Base-by-base conservation (phyloP, 1,140 invertebrate genomes). In the Drosophila pallidifrons region DNA sequence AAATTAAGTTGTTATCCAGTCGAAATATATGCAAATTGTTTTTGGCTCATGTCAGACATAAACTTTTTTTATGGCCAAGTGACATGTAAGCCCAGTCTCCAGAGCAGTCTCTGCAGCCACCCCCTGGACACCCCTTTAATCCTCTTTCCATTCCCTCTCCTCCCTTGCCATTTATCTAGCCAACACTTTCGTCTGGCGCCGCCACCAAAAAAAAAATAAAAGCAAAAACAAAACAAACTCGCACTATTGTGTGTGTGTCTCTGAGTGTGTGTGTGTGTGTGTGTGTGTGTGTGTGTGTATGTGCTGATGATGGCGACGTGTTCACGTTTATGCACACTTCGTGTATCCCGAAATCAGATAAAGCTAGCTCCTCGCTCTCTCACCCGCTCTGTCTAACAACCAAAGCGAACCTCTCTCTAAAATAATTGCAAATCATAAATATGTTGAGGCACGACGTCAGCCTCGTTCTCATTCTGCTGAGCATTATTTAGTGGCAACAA, bases 361-460 rank as follows among this genome's bases (percentile, higher is more conserved):
- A 80, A 55, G 28, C 69, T 65, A 52, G 2, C n/a, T 13, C 3
- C 47, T 20, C n/a, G 8, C 30, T 25, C n/a, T 35, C 30, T 15
- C 43, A n/a, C 15, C 20, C 35, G 4, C 59, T 61, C 1, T 38
- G 35, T 38, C 35, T 16, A 6, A 4, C 10, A 3, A 45, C 25
- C 25, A 25, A 55, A 57, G 20, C 66, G 71, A 70, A 43, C 8
- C 76, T 63, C 76, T 75, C 78, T 77, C 77, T 69, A 75, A 68
- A 82, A 80, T 88, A 88, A 88, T 88, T 88, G 83, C 77, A 64
- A 81, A 88, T 88, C 83, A 88, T 88, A 88, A 88, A 88, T 88
- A 88, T 41, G 35, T 61, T 82, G 73, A 77, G 80, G 74, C 83
- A 72, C 66, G 70, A 80, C 81, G 81, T 65, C 38, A n/a, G 8